Percentiles rank a stretch among this genome's conserved stretches.
Evolutionary conservation across 2,113 vertebrate species (phyloP).

Genomic region (Pithys albifrons): DNA sequence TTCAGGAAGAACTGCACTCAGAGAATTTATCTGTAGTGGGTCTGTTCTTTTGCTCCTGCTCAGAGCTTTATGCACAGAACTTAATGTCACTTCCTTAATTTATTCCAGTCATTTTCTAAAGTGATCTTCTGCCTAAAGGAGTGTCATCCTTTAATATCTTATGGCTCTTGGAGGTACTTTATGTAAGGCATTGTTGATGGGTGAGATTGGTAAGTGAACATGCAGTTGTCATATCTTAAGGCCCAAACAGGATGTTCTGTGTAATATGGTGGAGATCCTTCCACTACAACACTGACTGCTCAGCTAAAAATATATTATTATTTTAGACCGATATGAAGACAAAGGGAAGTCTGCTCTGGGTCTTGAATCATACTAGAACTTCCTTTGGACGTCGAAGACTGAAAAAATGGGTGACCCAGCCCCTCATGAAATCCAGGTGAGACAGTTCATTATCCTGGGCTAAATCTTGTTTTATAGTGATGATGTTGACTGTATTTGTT

Average conservation of each 20-base stretch:
- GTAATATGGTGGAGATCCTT: neutral
- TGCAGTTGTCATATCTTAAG: neutral
- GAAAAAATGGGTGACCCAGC: slow-evolving; percentile 93
- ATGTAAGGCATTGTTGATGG: neutral
- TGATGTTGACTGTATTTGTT: neutral
- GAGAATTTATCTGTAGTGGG: neutral
- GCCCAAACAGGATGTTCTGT: neutral
- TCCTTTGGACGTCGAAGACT: slow-evolving; percentile 88
- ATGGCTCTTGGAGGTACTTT: neutral
- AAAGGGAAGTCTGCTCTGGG: slow-evolving; percentile 93
- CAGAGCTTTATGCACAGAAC: neutral
- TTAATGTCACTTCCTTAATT: neutral
- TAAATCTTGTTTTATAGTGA: neutral
- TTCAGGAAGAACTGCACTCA: neutral
- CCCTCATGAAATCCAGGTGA: slow-evolving; percentile 87
- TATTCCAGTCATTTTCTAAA: neutral
- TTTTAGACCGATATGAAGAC: slow-evolving; percentile 85
- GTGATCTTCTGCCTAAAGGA: neutral
- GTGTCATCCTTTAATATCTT: neutral
- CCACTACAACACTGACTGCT: neutral
- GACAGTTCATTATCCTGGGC: neutral
- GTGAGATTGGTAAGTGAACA: neutral
- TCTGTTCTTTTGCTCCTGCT: neutral
- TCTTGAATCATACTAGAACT: slow-evolving; percentile 91
- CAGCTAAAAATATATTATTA: neutral